phyloP scores from a whole-genome alignment of 2,888 invertebrate genomes.

The Lottia scabra region DNA sequence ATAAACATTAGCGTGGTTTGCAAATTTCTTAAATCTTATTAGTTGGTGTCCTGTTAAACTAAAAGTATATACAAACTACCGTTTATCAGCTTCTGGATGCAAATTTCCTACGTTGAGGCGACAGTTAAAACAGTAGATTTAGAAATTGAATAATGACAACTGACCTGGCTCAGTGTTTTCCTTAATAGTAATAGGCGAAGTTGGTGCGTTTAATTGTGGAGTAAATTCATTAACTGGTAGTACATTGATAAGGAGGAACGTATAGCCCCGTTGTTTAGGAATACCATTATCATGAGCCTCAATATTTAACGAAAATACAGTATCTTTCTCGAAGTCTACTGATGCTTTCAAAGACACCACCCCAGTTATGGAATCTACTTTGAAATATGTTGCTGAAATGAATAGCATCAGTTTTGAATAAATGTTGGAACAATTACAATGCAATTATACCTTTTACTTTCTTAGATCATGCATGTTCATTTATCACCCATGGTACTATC shows the following conservation, averaged over 20 bases:
- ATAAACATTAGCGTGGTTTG: too few species aligned
- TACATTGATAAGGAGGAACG: constrained; percentile 34
- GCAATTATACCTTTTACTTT: background rate
- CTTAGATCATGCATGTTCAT: background rate
- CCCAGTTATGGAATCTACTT: constrained; percentile 20
- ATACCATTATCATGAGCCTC: constrained; percentile 40
- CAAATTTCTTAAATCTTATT: too few species aligned
- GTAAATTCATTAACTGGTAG: constrained; percentile 40
- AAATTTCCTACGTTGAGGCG: too few species aligned
- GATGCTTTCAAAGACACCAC: constrained; percentile 28
- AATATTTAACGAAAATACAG: constrained; percentile 34
- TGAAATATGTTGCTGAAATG: constrained; percentile 10
- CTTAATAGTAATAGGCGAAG: constrained; percentile 23
- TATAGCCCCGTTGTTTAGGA: constrained; percentile 33
- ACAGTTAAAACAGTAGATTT: background rate
- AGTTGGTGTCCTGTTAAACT: too few species aligned
- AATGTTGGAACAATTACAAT: background rate
- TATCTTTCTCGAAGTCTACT: constrained; percentile 36
- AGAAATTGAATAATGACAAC: background rate
- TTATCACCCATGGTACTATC: too few species aligned
- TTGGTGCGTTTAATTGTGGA: constrained; percentile 31
- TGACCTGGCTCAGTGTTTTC: constrained; percentile 36
- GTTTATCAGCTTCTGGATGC: background rate
- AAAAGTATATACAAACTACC: too few species aligned
- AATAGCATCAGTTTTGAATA: background rate